Percentiles rank a stretch among this genome's conserved stretches.
Evolutionary conservation across 2,113 vertebrate species (phyloP).

Genomic region (Dicerorhinus sumatrensis): DNA sequence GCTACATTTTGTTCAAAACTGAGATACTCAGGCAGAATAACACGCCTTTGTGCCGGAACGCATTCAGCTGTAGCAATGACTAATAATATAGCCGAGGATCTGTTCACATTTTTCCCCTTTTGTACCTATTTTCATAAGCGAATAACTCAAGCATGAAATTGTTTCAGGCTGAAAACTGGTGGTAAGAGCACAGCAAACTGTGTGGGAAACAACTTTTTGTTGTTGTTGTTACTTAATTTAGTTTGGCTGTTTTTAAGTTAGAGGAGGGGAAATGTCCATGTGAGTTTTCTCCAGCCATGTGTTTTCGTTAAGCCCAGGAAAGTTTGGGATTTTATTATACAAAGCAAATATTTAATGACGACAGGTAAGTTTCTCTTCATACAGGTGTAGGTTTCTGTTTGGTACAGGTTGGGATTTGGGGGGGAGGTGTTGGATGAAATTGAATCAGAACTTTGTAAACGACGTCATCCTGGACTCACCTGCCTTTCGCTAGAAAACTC

Average conservation of each 20-base stretch:
- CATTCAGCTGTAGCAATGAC: constrained; percentile 77
- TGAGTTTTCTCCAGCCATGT: neutral
- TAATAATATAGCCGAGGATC: constrained; percentile 75
- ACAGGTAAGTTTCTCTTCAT: neutral
- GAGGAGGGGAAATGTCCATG: neutral
- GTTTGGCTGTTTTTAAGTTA: constrained; percentile 64
- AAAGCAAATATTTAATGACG: neutral
- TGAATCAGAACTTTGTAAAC: neutral
- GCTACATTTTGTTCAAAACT: constrained; percentile 71
- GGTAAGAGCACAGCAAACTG: constrained; percentile 50
- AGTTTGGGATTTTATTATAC: neutral
- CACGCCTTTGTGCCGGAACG: constrained; percentile 65
- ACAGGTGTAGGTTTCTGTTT: neutral
- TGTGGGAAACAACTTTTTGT: constrained; percentile 71
- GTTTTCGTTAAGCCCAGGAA: neutral
- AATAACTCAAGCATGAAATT: constrained; percentile 81
- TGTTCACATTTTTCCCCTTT: constrained; percentile 66
- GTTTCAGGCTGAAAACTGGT: constrained; percentile 74
- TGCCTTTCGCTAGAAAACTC: neutral
- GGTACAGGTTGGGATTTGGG: neutral
- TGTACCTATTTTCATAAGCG: constrained; percentile 80
- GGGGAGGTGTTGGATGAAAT: no score
- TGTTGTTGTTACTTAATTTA: constrained; percentile 75
- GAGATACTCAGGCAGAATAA: constrained; percentile 60
- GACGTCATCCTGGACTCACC: neutral